Evolutionary conservation across 2,113 vertebrate species (phyloP).

Genomic region (Otis tarda): DNA sequence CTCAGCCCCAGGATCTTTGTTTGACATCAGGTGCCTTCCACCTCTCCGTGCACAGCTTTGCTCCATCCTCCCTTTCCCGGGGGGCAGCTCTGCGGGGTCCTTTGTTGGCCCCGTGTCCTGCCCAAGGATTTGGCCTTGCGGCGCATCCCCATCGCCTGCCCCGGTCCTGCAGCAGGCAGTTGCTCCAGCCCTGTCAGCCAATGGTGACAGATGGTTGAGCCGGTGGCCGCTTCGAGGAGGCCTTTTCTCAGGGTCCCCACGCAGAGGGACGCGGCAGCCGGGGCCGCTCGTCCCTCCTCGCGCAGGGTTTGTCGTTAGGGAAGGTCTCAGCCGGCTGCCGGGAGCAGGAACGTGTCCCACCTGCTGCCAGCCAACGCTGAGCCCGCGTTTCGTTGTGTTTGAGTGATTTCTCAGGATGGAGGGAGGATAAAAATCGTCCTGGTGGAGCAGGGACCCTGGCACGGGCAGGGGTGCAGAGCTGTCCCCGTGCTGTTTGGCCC

Average conservation of each 20-base stretch:
- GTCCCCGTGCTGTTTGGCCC: neutral
- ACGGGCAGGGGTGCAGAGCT: neutral
- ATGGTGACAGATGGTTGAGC: constrained; percentile 64
- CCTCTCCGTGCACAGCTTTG: neutral
- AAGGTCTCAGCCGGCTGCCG: neutral
- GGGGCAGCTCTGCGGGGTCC: neutral
- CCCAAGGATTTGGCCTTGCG: neutral
- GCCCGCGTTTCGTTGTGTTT: neutral
- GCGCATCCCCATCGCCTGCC: neutral
- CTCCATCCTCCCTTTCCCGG: rapidly evolving
- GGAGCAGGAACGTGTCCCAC: neutral
- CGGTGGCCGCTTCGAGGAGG: neutral
- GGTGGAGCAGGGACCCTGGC: neutral
- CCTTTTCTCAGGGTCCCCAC: neutral
- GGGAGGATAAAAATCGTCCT: neutral
- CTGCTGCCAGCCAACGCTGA: neutral
- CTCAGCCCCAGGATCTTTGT: neutral
- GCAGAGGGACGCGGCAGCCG: neutral
- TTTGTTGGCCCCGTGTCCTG: neutral
- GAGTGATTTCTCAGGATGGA: neutral
- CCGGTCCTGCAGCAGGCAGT: constrained; percentile 5
- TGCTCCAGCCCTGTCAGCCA: constrained; percentile 43
- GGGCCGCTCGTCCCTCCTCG: neutral
- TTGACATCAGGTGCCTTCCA: neutral
- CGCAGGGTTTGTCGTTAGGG: neutral